phyloP scores from a whole-genome alignment of 2,797 vertebrate genomes.

The Oreochromis mossambicus region DNA sequence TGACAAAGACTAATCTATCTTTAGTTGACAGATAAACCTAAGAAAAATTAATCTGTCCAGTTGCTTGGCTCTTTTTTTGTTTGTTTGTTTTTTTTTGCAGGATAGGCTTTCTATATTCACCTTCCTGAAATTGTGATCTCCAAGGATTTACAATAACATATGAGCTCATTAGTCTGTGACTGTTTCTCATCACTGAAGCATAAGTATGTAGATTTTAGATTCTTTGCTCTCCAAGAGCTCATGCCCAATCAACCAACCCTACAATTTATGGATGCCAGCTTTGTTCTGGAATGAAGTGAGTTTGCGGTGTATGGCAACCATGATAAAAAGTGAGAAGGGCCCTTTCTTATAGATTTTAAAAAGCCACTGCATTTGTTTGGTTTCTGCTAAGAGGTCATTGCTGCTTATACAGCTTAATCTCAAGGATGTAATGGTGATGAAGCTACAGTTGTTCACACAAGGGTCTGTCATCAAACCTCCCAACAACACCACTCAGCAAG shows the following conservation, averaged over 20 bases:
- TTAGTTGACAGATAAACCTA: not conserved
- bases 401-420: constrained; percentile 41
- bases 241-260: constrained; percentile 44
- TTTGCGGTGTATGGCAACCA: constrained; percentile 55
- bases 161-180: constrained; percentile 29
- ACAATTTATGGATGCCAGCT: constrained; percentile 29
- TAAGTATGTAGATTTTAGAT: constrained; percentile 48
- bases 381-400: constrained; percentile 16
- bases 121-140: not conserved
- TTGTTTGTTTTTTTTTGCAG: not conserved
- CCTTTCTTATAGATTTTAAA: constrained; percentile 26
- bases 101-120: not conserved
- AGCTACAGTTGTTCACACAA: constrained; percentile 26
- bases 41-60: not conserved
- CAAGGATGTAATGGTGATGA: constrained; percentile 49
- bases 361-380: constrained; percentile 39
- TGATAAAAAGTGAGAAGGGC: constrained; percentile 23
- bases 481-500: constrained; percentile 20
- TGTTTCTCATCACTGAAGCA: constrained; percentile 24
- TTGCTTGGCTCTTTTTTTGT: not conserved
- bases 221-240: constrained; percentile 19
- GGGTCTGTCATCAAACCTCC: constrained; percentile 46
- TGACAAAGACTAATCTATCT: not conserved
- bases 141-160: constrained; percentile 6
- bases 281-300: constrained; percentile 36